phyloP scores from a whole-genome alignment of 2,888 invertebrate genomes.

The Spisula subtruncata region DNA sequence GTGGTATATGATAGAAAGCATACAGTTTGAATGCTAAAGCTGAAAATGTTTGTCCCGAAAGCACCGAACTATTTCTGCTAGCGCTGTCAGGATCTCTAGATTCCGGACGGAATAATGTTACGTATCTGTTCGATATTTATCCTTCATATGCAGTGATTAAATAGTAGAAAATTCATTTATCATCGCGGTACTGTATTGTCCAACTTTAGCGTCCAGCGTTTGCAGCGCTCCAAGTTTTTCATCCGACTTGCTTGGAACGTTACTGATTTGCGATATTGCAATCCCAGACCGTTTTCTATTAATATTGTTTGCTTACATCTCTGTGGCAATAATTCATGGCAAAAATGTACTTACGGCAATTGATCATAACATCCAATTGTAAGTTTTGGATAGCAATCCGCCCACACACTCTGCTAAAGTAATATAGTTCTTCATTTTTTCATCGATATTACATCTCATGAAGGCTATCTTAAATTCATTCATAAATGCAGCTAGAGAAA shows the following conservation, averaged over 20 bases:
- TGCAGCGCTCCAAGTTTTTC: background rate
- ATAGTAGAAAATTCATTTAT: too few species aligned
- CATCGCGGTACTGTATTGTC: background rate
- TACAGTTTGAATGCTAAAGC: too few species aligned
- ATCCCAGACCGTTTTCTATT: slow-evolving; percentile 17
- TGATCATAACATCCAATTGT: slow-evolving; percentile 35
- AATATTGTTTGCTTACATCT: slow-evolving; percentile 15
- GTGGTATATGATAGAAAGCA: too few species aligned
- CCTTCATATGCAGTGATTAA: too few species aligned
- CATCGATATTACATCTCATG: slow-evolving; percentile 31
- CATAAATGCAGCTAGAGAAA: slow-evolving; percentile 16
- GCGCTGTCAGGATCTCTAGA: background rate
- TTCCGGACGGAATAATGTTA: background rate
- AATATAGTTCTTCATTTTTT: slow-evolving; percentile 23
- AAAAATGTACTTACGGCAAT: background rate
- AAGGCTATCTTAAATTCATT: slow-evolving; percentile 26
- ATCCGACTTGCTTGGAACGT: background rate
- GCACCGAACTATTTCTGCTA: too few species aligned
- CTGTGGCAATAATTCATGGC: background rate
- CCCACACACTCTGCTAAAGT: slow-evolving; percentile 45
- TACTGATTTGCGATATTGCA: background rate
- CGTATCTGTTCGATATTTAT: background rate
- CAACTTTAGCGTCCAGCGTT: background rate
- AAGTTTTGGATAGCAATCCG: slow-evolving; percentile 49
- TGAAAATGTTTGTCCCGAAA: too few species aligned